Conservation (phyloP, 2,797 vertebrate genomes). For the Aselliscus stoliczkanus region DNA sequence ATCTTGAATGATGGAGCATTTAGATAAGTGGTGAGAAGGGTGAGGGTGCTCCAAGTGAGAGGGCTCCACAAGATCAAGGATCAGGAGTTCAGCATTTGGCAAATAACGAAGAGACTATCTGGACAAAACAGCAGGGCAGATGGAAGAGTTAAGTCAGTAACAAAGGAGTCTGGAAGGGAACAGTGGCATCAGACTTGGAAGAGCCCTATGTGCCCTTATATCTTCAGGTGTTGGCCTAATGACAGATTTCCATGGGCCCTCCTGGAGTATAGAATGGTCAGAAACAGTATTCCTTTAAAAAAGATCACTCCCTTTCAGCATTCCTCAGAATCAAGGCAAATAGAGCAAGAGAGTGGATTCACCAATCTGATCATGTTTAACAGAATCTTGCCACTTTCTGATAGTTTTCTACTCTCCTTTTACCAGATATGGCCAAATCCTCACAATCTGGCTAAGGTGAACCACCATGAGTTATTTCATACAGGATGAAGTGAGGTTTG, state of each 20-base stretch:
- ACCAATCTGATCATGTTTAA: neutral
- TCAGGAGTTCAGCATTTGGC: neutral
- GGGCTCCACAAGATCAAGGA: neutral
- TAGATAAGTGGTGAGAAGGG: neutral
- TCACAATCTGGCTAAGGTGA: neutral
- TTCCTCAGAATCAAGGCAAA: conserved; percentile 20
- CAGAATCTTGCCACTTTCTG: neutral
- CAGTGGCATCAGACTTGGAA: neutral
- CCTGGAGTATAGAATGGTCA: neutral
- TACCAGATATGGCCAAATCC: neutral
- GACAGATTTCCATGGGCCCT: neutral
- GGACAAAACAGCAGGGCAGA: neutral
- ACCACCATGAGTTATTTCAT: neutral
- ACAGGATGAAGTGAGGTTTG: neutral
- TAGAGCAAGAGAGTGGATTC: neutral
- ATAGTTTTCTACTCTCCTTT: neutral
- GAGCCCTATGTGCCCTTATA: neutral
- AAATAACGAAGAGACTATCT: neutral
- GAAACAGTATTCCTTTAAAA: neutral
- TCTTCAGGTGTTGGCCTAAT: neutral
- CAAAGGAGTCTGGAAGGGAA: neutral
- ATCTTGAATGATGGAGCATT: neutral
- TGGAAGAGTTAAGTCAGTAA: neutral
- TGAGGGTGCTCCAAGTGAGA: neutral
- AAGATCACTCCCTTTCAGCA: neutral